These are phyloP conservation scores for Aplodontia rufa DNA, from an alignment of 2,113 vertebrate species.

Conservation along the genomic window DNA sequence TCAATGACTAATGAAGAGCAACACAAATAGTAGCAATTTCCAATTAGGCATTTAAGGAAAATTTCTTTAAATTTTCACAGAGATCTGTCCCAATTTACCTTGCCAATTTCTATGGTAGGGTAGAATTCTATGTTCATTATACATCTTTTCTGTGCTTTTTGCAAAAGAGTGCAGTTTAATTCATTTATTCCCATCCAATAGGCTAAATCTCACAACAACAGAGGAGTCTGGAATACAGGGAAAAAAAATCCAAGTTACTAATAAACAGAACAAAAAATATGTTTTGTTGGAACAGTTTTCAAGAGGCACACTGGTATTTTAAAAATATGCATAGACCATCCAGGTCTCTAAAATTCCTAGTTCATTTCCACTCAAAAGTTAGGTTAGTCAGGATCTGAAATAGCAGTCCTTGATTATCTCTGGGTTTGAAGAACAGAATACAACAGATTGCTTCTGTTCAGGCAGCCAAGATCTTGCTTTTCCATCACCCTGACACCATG, in stretches of 20 bases:
- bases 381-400: slow-evolving; percentile 47
- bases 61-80: slow-evolving; percentile 33
- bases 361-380: slow-evolving; percentile 42
- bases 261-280: not conserved
- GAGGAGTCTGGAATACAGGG: not conserved
- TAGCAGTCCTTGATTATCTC: slow-evolving; percentile 18
- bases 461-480: slow-evolving; percentile 36
- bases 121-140: not conserved
- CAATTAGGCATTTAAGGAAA: slow-evolving; percentile 50
- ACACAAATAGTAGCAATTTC: not conserved
- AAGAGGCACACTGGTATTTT: not conserved
- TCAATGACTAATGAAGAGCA: not conserved
- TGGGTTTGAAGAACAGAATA: not conserved
- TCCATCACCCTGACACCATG: not conserved
- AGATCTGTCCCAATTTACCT: not conserved
- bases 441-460: not conserved
- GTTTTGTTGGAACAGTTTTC: slow-evolving; percentile 25
- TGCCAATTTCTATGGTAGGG: not conserved
- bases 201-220: slow-evolving; percentile 24
- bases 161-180: slow-evolving; percentile 42
- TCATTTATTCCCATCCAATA: not conserved
- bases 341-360: not conserved
- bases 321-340: not conserved
- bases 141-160: slow-evolving; percentile 37
- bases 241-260: not conserved